These are phyloP conservation scores for Drosophila bifasciata DNA, from an alignment of 1,140 invertebrate genomes.

Conservation along the genomic window DNA sequence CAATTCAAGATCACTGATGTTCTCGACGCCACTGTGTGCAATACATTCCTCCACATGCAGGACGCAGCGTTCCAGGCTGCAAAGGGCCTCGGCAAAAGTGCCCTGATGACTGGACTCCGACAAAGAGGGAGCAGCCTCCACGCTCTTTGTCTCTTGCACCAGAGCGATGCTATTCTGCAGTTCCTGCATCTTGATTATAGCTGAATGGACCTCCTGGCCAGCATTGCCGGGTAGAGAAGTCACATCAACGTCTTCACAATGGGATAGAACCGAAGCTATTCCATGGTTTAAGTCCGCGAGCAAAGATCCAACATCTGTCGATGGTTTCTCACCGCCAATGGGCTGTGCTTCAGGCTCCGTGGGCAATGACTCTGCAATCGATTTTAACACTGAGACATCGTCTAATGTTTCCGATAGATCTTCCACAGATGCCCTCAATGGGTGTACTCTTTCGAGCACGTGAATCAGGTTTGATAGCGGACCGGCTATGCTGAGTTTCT, in stretches of 20 bases:
- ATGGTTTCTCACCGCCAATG: slow-evolving; percentile 16
- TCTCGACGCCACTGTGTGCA: slow-evolving; percentile 58
- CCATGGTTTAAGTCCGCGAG: slow-evolving; percentile 70
- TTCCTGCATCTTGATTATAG: slow-evolving; percentile 65
- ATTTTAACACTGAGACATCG: slow-evolving; percentile 86
- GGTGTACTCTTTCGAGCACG: slow-evolving; percentile 52
- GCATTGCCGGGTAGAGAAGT: slow-evolving; percentile 28
- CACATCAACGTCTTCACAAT: slow-evolving; percentile 61
- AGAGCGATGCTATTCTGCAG: slow-evolving; percentile 61
- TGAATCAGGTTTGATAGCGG: slow-evolving; percentile 58
- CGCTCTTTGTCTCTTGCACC: slow-evolving; percentile 49
- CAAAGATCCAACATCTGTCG: slow-evolving; percentile 24
- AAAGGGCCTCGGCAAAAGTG: slow-evolving; percentile 74
- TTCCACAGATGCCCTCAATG: slow-evolving; percentile 44
- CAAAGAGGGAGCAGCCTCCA: slow-evolving; percentile 49
- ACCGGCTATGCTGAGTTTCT: slow-evolving; percentile 51
- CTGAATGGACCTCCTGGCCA: slow-evolving; percentile 68
- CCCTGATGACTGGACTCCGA: slow-evolving; percentile 60
- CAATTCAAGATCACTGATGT: slow-evolving; percentile 57
- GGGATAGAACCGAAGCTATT: slow-evolving; percentile 62
- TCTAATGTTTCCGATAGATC: slow-evolving; percentile 84
- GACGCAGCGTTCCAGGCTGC: slow-evolving; percentile 68
- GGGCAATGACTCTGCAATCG: slow-evolving; percentile 84
- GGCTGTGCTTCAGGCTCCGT: slow-evolving; percentile 36
- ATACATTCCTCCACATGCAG: slow-evolving; percentile 73